Base-by-base conservation (phyloP, 2,888 invertebrate species). In the Lasioglossum villosulum region DNA sequence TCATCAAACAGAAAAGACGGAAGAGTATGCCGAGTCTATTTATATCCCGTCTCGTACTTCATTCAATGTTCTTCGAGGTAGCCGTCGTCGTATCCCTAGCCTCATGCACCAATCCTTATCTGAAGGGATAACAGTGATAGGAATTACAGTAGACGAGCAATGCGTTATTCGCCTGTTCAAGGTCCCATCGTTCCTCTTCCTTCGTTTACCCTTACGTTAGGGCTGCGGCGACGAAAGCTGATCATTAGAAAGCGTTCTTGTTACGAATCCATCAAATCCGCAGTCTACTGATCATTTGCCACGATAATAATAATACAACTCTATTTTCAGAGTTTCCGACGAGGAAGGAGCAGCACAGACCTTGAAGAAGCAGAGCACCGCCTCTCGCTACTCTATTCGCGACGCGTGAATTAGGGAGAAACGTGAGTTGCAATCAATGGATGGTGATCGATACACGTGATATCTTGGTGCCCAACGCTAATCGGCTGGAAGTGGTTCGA, bases 1-100 rank as follows among this genome's bases (percentile, higher is more conserved):
- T 37, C 68, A 23, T 71, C 39, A 27, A 63, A 52, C 37, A 45
- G 34, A n/a, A 71, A 48, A 75, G 74, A 77, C 59, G 39, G 39
- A 66, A 42, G 39, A 75, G 63, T 70, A 91, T 91, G 90, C 91
- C 87, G 90, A 91, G 91, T 91, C 90, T 84, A 91, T 91, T 91
- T 91, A 91, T 91, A 91, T 87, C 82, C 83, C 83, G 82, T 82
- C 72, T 30, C 66, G 19, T 37, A 80, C 75, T 56, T 34, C 8
- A 27, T 39, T 45, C 68, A 71, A 70, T 39, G 39, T 39, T 70
- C 70, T n/a, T 39, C 70, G 70, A 39, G 23, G 23, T n/a, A 37
- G 37, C 37, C n/a, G n/a, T 39, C 19, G 68, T 70, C 16, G 63
- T 63, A 30, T 63, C 30, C 63, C 63, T 63, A 63, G 30, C 16